Conservation (phyloP, 2,888 invertebrate genomes). For the Cordilura impudica region DNA sequence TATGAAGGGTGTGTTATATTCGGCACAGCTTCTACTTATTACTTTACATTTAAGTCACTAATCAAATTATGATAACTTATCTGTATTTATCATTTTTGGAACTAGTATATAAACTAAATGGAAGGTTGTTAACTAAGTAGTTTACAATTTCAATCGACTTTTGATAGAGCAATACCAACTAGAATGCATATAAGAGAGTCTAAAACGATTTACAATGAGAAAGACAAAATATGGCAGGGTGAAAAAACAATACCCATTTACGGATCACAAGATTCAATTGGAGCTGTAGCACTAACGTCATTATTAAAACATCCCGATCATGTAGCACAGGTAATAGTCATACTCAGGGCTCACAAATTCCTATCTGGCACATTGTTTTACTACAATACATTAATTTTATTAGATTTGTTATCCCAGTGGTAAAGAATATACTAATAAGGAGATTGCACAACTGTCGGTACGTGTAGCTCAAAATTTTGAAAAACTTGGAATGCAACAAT, state of each 20-base stretch:
- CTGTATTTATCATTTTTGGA: no score
- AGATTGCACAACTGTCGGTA: slow-evolving; percentile 48
- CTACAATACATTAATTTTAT: background rate
- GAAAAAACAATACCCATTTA: background rate
- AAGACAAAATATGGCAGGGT: slow-evolving; percentile 33
- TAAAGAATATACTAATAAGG: slow-evolving; percentile 37
- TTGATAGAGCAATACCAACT: background rate
- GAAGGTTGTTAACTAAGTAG: background rate
- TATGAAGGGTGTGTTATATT: no score
- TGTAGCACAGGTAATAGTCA: slow-evolving; percentile 32
- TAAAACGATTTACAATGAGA: slow-evolving; percentile 4
- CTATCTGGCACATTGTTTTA: background rate
- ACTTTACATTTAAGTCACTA: no score
- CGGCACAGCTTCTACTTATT: no score
- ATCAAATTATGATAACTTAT: no score
- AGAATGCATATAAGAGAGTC: background rate
- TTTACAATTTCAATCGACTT: background rate
- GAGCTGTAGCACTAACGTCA: background rate
- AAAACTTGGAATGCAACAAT: slow-evolving; percentile 41
- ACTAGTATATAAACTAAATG: background rate
- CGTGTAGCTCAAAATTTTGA: slow-evolving; percentile 49
- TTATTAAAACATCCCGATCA: slow-evolving; percentile 19
- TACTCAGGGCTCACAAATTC: background rate
- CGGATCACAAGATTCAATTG: slow-evolving; percentile 9
- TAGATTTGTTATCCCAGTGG: slow-evolving; percentile 58